Base-by-base conservation (phyloP, 2,888 invertebrate genomes). In the Aphidius colemani region DNA sequence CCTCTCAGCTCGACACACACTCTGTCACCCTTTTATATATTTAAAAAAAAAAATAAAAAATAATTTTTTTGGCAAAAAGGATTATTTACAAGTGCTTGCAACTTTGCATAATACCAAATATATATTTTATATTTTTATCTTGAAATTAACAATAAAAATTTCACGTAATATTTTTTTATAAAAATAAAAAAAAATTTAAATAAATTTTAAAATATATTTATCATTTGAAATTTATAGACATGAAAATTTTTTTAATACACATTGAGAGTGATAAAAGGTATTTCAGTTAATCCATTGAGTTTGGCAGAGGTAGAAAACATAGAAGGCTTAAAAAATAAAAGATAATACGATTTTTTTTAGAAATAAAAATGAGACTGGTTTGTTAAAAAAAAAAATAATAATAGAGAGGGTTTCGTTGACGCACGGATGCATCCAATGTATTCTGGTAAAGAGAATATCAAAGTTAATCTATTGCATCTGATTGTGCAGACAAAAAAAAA, bases 401-500 rank as follows among this genome's bases (percentile, higher is more conserved):
- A 51, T 46, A 59, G 63, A 63, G 45, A 59, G 64, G 63, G 57
- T 56, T 30, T 63, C 53, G 64, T 64, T 63, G 64, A 61, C 60
- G 59, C 60, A 61, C 61, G 66, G 61, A 64, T 67, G 67, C 65
- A 62, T 63, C 62, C 55, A 64, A 46, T 50, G 58, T 59, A 58
- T 58, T 53, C 49, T 55, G 64, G 62, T 62, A 67, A 69, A 69
- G 66, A 64, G 67, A 63, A 69, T 66, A 63, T 64, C 44, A 65
- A 67, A 69, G 59, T 64, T 53, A 61, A 58, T 57, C 46, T 57
- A 57, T 57, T 46, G 55, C 46, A 55, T 49, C 41, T 46, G 48
- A 49, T 53, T 44, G 44, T 11, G 46, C 11, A 30, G 44, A 18
- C 9, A 39, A 46, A 9, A n/a, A 58, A 40, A 58, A 30, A 13